Conservation (phyloP, 2,888 invertebrate genomes). For the Agonopterix subpropinquella region DNA sequence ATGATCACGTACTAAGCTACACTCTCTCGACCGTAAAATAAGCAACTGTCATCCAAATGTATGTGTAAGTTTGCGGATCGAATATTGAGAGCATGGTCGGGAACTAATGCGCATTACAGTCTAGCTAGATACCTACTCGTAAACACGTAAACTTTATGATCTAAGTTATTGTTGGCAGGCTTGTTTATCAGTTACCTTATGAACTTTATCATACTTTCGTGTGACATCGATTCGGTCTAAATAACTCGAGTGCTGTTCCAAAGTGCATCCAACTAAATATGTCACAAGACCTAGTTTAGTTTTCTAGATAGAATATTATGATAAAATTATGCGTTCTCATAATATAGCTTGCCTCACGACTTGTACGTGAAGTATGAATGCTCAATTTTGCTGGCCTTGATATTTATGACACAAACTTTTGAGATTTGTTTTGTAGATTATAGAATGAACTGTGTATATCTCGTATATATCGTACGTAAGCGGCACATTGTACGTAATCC, state of each 20-base stretch:
- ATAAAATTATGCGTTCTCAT: slow-evolving; percentile 5
- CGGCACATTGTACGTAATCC: neutral
- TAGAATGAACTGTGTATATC: neutral
- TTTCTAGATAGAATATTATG: neutral
- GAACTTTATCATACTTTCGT: slow-evolving; percentile 1
- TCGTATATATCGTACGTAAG: neutral
- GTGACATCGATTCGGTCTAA: neutral
- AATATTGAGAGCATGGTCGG: too few relatives aligned
- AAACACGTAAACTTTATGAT: too few relatives aligned
- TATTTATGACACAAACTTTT: slow-evolving; percentile 50
- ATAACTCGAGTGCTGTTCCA: neutral
- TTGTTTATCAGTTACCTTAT: slow-evolving; percentile 4
- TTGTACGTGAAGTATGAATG: slow-evolving; percentile 29
- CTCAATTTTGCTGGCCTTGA: slow-evolving; percentile 46
- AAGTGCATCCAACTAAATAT: slow-evolving; percentile 3
- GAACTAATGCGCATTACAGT: too few relatives aligned
- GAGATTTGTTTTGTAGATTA: slow-evolving; percentile 31
- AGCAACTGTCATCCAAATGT: neutral
- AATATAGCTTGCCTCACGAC: slow-evolving; percentile 9
- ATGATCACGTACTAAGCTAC: neutral
- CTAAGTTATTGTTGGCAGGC: too few relatives aligned
- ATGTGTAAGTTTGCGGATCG: too few relatives aligned
- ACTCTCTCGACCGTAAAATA: neutral
- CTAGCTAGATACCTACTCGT: too few relatives aligned
- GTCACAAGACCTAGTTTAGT: neutral